Evolutionary conservation across 1,140 invertebrate species (phyloP), one percentile per base, ranked within the genome.

Genomic region (Bicyclus anynana): DNA sequence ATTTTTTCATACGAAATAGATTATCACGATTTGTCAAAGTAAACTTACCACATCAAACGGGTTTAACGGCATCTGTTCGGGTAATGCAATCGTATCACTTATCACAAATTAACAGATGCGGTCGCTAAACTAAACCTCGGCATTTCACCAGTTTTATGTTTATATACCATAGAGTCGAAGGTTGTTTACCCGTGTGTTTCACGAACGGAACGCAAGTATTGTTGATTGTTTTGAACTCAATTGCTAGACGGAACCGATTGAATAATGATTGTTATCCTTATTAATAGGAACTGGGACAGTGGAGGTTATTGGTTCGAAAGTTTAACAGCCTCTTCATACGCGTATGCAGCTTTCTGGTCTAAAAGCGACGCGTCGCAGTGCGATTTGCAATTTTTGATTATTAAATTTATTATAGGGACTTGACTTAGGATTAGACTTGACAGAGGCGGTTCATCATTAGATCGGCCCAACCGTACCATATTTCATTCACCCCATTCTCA

Each of bases 231-330:
- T 13, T 38, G 37, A 16, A 59, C 57, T 53, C 49, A 53, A 44
- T 53, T 42, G 40, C 18, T 20, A 46, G 50, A 59, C 57, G 26
- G 48, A 59, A 42, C 38, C 18, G 42, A 53, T 59, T 59, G 57
- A 48, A 53, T 59, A 53, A 59, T 35, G 29, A 53, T 49, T 16
- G 50, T 53, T 53, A 53, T 53, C 56, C 56, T 59, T 52, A 51
- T 58, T 51, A 58, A 58, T 52, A 59, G 21, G 20, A 50, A 47
- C 52, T 29, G 14, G 21, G n/a, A 56, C 33, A 52, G 35, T 40
- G 50, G 16, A 40, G 5, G 18, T 35, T 10, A 52, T 52, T 52
- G 50, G 40, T 26, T 35, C 14, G 10, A 26, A 12, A 20, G 20
- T 40, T 40, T 40, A 17, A 23, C n/a, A n/a, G n/a, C n/a, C n/a